phyloP scores from a whole-genome alignment of 2,888 invertebrate species.

The Catocala nupta region DNA sequence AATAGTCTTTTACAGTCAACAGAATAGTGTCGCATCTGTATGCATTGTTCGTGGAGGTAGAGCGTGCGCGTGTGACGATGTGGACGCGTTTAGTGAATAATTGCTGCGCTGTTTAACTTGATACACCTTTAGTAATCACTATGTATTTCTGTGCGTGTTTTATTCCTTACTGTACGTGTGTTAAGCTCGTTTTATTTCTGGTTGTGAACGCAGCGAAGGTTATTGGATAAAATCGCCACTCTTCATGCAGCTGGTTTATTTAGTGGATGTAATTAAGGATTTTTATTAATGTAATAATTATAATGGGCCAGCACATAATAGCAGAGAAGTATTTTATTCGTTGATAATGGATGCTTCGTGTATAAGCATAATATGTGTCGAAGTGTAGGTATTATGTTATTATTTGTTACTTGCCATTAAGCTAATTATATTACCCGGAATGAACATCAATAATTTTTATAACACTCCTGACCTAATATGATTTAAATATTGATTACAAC shows the following conservation, averaged over 20 bases:
- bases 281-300: conserved; percentile 7
- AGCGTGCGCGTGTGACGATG: conserved; percentile 44
- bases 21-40: conserved; percentile 33
- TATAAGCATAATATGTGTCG: no score
- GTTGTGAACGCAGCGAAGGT: neutral
- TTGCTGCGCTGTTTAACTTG: conserved; percentile 49
- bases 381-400: no score
- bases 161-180: conserved; percentile 4
- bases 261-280: neutral
- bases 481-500: no score
- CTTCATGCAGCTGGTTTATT: neutral
- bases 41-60: conserved; percentile 14
- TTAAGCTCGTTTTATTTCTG: neutral
- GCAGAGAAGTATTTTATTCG: no score
- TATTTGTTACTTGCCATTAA: no score
- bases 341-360: no score
- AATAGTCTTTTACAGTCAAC: neutral
- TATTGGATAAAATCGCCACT: conserved; percentile 2
- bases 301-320: no score
- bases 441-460: no score
- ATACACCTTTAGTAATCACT: conserved; percentile 43
- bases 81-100: conserved; percentile 53
- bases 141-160: conserved; percentile 24
- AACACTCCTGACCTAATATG: no score
- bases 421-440: no score